A percentile compares a stretch with the other conserved stretches of the same genome.
These are phyloP conservation scores for Gonatopus flavifemur DNA, from an alignment of 1,140 invertebrate genomes.

Conservation along the genomic window DNA sequence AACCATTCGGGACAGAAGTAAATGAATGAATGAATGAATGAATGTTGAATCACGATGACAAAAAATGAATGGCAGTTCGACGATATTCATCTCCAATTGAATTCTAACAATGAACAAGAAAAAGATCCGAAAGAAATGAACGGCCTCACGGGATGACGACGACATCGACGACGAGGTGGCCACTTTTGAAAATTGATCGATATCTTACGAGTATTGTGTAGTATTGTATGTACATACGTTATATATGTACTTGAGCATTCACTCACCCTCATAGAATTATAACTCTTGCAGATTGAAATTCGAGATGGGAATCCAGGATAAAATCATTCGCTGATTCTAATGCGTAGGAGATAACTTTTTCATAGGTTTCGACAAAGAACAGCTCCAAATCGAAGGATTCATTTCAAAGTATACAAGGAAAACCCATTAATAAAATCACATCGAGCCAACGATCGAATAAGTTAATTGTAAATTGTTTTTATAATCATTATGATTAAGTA, in stretches of 20 bases:
- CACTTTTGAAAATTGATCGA: constrained; percentile 36
- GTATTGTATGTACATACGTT: too few relatives aligned
- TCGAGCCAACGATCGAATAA: too few relatives aligned
- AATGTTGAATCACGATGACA: neutral
- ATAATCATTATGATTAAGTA: too few relatives aligned
- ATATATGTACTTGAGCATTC: constrained; percentile 9
- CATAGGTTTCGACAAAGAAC: too few relatives aligned
- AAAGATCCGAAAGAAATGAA: constrained; percentile 17
- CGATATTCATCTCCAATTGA: constrained; percentile 33
- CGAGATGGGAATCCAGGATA: constrained; percentile 41
- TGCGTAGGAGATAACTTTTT: neutral
- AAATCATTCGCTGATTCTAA: constrained; percentile 27
- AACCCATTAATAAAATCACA: too few relatives aligned
- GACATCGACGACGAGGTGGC: constrained; percentile 17
- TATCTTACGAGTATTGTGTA: constrained; percentile 19
- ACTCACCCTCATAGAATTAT: constrained; percentile 20
- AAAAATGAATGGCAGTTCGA: constrained; percentile 11
- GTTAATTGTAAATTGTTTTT: too few relatives aligned
- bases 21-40: neutral
- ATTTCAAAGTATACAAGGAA: too few relatives aligned
- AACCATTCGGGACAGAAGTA: neutral
- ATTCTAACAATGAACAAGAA: constrained; percentile 30
- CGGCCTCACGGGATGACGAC: too few relatives aligned
- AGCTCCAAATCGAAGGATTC: too few relatives aligned
- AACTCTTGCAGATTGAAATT: constrained; percentile 37